These are phyloP conservation scores for Aphelenchoides fujianensis DNA, from an alignment of 1,140 invertebrate species.

Conservation along the genomic window DNA sequence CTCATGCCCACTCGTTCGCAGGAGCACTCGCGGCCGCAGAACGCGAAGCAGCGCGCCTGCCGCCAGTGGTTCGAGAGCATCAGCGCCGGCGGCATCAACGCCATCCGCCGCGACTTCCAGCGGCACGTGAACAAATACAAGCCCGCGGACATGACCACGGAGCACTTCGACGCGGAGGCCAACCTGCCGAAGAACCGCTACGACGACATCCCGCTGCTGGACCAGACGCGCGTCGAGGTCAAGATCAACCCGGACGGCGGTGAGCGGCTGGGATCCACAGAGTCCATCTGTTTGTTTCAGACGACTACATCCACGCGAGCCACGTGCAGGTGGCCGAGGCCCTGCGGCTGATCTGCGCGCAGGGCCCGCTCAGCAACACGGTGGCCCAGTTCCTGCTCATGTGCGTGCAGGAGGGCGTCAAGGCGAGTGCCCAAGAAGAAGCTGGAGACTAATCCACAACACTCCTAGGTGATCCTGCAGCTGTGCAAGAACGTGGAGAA, in stretches of 20 bases:
- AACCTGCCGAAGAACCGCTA: constrained; percentile 43
- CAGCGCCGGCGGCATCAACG: constrained; percentile 5
- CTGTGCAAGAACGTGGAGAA: constrained; percentile 35
- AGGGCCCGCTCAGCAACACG: constrained; percentile 30
- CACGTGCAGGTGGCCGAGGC: constrained; percentile 31
- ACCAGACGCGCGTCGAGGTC: constrained; percentile 42
- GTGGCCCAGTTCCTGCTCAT: constrained; percentile 33
- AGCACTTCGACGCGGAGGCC: constrained; percentile 15
- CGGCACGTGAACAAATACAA: neutral
- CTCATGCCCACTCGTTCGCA: neutral
- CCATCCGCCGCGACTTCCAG: constrained; percentile 39
- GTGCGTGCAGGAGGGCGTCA: constrained; percentile 26
- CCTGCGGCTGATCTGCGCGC: constrained; percentile 30
- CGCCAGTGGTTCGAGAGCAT: constrained; percentile 25
- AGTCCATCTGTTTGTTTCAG: too few species aligned
- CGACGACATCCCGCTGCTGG: constrained; percentile 39
- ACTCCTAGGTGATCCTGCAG: constrained; percentile 34
- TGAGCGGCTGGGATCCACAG: constrained; percentile 17
- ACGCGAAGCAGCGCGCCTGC: constrained; percentile 23
- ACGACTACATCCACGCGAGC: constrained; percentile 41
- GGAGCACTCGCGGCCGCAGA: constrained; percentile 10
- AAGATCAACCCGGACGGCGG: constrained; percentile 38
- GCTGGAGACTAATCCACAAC: constrained; percentile 11
- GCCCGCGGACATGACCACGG: neutral
- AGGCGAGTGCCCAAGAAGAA: constrained; percentile 20